Evolutionary conservation across 2,888 invertebrate species (phyloP).

Genomic region (Temnothorax rugatulus): DNA sequence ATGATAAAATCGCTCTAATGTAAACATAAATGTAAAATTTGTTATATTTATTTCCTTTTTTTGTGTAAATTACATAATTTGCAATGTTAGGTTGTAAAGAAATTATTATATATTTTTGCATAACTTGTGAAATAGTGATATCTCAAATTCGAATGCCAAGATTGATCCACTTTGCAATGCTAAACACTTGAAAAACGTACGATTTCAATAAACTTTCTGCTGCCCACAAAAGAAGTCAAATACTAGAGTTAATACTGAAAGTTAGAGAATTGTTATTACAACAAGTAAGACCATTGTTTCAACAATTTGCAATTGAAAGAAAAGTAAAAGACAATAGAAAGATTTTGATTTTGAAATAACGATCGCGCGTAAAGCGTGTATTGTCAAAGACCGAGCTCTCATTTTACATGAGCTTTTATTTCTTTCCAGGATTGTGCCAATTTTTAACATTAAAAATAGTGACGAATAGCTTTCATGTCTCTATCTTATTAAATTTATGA

Average conservation of each 20-base stretch:
- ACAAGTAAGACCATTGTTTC: slow-evolving; percentile 23
- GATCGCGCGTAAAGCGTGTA: neutral
- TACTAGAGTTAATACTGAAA: slow-evolving; percentile 9
- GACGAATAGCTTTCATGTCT: slow-evolving; percentile 35
- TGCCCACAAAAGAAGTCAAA: neutral
- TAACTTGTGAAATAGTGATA: neutral
- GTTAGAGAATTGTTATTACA: slow-evolving; percentile 44
- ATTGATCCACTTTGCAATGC: neutral
- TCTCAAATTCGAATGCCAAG: neutral
- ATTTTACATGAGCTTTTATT: neutral
- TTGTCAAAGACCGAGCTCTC: neutral
- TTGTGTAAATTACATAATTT: neutral
- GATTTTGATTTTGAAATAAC: slow-evolving; percentile 4
- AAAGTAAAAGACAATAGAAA: neutral
- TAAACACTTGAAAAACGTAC: neutral
- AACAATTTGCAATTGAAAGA: slow-evolving; percentile 6
- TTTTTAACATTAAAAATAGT: slow-evolving; percentile 19
- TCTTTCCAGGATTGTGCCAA: neutral
- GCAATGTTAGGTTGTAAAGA: neutral
- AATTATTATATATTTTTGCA: neutral
- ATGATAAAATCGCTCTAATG: neutral
- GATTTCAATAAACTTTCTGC: neutral
- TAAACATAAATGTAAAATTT: neutral
- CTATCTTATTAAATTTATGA: slow-evolving; percentile 42
- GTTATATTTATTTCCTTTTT: neutral